Evolutionary conservation across 2,797 vertebrate species (phyloP), one percentile per base, ranked within the genome.

Genomic region (Acridotheres tristis): DNA sequence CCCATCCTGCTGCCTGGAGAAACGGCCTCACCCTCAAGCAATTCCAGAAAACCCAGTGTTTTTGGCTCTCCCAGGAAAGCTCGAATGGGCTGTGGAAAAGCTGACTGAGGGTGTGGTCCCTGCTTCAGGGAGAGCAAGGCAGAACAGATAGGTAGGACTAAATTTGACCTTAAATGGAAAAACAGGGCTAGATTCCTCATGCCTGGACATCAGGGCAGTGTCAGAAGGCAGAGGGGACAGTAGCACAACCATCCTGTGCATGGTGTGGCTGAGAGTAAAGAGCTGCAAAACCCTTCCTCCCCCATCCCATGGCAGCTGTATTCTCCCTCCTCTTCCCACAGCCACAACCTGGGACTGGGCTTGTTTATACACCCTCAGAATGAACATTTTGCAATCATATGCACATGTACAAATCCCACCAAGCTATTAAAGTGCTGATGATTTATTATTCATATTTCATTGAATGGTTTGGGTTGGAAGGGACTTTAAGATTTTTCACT

Each of bases 351-450:
- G 63, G 38, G 42, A 16, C 18, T n/a, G 61, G 0, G 0, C 19
- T 72, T 25, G 12, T 12, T 43, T 22, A 7, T 13, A 3, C 18
- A 40, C 18, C 43, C 36, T 67, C 45, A 85, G 32, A 75, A 12
- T 15, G 19, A 91, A 10, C 9, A 15, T n/a, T 27, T 18, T 2
- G 0, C 30, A 47, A 3, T n/a, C 5, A 5, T 4, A 13, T 1
- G 0, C 3, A 29, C 45, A 53, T n/a, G 23, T 22, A 18, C 22
- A 71, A 77, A 80, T 42, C 43, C 55, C 68, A 76, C 30, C 38
- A 36, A 85, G 27, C 5, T 36, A 32, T 14, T 17, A 2, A 54
- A 71, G 43, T 32, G 48, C 16, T 6, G 9, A 15, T 23, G 51
- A 25, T 55, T 62, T n/a, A 13, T 55, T 68, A 43, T 25, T 75